A percentile compares a stretch with the other conserved stretches of the same genome.
phyloP scores from a whole-genome alignment of 2,888 invertebrate genomes.

The Caradrina clavipalpis region DNA sequence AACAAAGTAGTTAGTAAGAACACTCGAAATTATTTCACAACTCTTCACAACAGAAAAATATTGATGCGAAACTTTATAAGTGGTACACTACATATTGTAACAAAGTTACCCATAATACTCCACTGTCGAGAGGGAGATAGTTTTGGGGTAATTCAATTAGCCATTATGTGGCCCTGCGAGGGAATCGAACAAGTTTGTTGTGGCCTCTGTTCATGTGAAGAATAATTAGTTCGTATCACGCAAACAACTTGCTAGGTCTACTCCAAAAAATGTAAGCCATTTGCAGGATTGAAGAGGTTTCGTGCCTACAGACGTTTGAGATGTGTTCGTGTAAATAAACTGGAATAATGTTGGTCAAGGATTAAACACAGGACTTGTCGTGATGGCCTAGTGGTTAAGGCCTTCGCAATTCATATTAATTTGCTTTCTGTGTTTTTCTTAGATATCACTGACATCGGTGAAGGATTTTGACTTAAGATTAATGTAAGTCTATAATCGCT shows the following conservation, averaged over 20 bases:
- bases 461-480: too few species aligned
- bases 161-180: slow-evolving; percentile 59
- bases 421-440: too few species aligned
- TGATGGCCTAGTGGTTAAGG: too few species aligned
- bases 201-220: slow-evolving; percentile 51
- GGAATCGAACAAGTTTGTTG: slow-evolving; percentile 64
- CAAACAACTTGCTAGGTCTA: slow-evolving; percentile 44
- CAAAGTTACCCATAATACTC: slow-evolving; percentile 58
- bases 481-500: too few species aligned
- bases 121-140: slow-evolving; percentile 59
- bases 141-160: slow-evolving; percentile 69
- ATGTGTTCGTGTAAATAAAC: neutral
- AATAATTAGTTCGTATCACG: slow-evolving; percentile 63
- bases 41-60: slow-evolving; percentile 20
- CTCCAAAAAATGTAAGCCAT: slow-evolving; percentile 34
- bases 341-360: neutral
- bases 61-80: slow-evolving; percentile 33
- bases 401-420: too few species aligned
- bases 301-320: neutral
- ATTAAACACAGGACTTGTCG: too few species aligned
- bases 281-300: neutral
- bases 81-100: slow-evolving; percentile 48
- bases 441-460: too few species aligned
- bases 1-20: neutral
- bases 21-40: neutral